These are phyloP conservation scores for Holcopasites calliopsidis DNA, from an alignment of 1,140 invertebrate species.

Conservation along the genomic window DNA sequence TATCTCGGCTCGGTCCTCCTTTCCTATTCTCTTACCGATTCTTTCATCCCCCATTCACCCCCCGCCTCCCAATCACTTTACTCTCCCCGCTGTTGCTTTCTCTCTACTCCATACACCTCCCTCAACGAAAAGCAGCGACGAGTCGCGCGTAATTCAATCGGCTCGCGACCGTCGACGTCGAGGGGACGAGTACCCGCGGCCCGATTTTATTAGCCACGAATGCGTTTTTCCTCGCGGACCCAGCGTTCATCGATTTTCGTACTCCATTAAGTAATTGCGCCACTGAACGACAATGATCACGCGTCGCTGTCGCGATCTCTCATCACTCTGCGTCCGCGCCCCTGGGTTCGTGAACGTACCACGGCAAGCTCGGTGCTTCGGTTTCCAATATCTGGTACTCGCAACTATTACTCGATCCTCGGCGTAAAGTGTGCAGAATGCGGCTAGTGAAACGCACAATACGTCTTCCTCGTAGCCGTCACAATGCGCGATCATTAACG, in stretches of 20 bases:
- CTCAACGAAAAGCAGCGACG: too few relatives aligned
- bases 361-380: too few relatives aligned
- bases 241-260: constrained; percentile 29
- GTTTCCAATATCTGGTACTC: too few relatives aligned
- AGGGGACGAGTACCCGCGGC: background rate
- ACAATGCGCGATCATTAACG: background rate
- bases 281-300: constrained; percentile 6
- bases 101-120: too few relatives aligned
- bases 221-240: background rate
- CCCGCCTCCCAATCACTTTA: background rate
- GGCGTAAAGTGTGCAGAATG: background rate
- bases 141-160: background rate
- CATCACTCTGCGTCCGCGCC: background rate
- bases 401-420: background rate
- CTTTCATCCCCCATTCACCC: background rate
- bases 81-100: background rate
- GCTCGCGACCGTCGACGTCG: background rate
- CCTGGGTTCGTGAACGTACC: too few relatives aligned
- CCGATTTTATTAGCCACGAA: constrained; percentile 26
- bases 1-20: background rate
- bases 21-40: background rate
- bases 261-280: constrained; percentile 41
- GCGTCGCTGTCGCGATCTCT: background rate
- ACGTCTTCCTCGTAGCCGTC: background rate
- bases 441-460: background rate